phyloP scores from a whole-genome alignment of 2,113 vertebrate genomes.

The Pipra filicauda region DNA sequence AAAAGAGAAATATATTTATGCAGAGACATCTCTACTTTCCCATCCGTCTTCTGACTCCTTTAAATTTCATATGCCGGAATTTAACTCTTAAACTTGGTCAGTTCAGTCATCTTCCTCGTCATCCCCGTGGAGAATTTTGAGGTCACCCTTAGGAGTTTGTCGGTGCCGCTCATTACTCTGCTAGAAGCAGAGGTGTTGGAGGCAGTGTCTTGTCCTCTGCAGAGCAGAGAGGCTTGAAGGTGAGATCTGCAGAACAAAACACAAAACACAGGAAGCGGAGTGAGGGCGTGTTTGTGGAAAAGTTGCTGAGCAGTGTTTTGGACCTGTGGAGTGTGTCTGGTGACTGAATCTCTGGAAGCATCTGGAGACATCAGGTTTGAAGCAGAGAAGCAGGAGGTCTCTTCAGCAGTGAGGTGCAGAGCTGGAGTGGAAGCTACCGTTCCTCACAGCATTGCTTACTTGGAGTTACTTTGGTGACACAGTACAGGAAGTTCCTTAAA shows the following conservation, averaged over 20 bases:
- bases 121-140: not conserved
- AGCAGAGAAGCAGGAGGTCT: not conserved
- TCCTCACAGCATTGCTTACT: not conserved
- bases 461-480: not conserved
- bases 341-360: not conserved
- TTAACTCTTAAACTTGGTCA: not conserved
- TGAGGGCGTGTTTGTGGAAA: fast-evolving
- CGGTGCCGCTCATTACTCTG: fast-evolving
- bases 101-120: not conserved
- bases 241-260: not conserved
- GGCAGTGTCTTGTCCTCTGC: not conserved
- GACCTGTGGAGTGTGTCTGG: not conserved
- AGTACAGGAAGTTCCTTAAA: not conserved
- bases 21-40: not conserved
- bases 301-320: not conserved
- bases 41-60: not conserved
- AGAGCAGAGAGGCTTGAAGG: not conserved
- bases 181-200: not conserved
- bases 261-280: not conserved
- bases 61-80: not conserved
- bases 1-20: not conserved
- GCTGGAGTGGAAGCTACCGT: not conserved
- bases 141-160: not conserved
- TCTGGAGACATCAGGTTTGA: not conserved
- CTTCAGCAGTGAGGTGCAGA: not conserved